phyloP scores from a whole-genome alignment of 2,113 vertebrate genomes.

The Clarias gariepinus region DNA sequence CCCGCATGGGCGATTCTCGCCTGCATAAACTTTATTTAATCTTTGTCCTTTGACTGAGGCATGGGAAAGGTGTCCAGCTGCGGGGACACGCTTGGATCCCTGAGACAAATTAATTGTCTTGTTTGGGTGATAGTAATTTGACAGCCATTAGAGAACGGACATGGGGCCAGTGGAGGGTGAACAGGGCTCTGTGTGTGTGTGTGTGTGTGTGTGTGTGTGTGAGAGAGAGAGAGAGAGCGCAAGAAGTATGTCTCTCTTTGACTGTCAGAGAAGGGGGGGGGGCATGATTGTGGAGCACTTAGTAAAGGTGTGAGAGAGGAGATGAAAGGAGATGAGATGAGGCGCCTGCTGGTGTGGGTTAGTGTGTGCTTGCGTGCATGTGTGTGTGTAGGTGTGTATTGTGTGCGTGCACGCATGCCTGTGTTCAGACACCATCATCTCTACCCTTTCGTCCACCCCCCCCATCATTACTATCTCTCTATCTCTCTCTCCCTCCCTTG shows the following conservation, averaged over 20 bases:
- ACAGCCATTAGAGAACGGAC: conserved; percentile 74
- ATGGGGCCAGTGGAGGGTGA: conserved; percentile 57
- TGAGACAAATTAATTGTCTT: conserved; percentile 69
- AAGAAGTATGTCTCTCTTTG: conserved; percentile 28
- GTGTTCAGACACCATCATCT: conserved; percentile 58
- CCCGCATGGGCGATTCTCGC: neutral
- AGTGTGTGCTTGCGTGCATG: conserved; percentile 26
- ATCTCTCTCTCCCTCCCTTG: conserved; percentile 49
- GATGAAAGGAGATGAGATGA: conserved; percentile 43
- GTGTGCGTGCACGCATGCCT: conserved; percentile 36
- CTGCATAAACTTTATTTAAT: conserved; percentile 41
- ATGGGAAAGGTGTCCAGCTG: conserved; percentile 36
- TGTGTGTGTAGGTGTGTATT: conserved; percentile 38
- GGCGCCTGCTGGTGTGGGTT: conserved; percentile 33
- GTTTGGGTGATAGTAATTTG: conserved; percentile 78
- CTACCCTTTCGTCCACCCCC: conserved; percentile 36
- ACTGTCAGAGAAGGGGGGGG: conserved; percentile 12
- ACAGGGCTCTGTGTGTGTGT: conserved; percentile 36
- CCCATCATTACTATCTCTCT: conserved; percentile 48
- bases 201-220: conserved; percentile 60
- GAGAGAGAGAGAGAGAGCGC: neutral
- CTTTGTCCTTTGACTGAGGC: conserved; percentile 47
- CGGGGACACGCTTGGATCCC: conserved; percentile 38
- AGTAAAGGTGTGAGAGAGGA: conserved; percentile 53
- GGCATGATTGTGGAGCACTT: conserved; percentile 48